Percentiles rank a stretch among this genome's conserved stretches.
phyloP scores from a whole-genome alignment of 2,797 vertebrate species.

The Margarornis squamiger region DNA sequence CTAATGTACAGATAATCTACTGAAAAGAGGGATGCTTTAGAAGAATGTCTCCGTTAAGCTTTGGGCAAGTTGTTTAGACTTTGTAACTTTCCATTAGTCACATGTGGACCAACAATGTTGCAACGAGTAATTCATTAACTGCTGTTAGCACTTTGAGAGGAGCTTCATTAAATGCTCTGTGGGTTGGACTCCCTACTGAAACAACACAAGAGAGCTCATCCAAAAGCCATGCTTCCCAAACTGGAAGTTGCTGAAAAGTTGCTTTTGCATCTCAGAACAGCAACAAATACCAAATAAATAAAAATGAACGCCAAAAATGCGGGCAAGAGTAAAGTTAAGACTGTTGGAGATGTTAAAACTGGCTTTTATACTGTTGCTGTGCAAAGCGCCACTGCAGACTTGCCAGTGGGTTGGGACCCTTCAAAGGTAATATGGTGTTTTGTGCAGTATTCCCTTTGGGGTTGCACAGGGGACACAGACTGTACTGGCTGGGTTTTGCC shows the following conservation, averaged over 20 bases:
- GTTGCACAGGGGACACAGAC: rapidly evolving
- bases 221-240: background rate
- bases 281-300: background rate
- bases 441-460: background rate
- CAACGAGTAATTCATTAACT: background rate
- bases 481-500: background rate
- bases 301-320: background rate
- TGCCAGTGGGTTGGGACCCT: rapidly evolving
- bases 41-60: background rate
- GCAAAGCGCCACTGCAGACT: rapidly evolving
- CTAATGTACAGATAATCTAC: background rate
- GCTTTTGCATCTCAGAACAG: background rate
- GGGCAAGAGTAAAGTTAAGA: background rate
- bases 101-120: background rate
- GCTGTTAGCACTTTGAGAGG: background rate
- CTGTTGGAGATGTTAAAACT: background rate
- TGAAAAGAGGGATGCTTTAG: background rate
- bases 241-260: background rate
- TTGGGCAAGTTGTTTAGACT: background rate
- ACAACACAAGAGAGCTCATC: background rate
- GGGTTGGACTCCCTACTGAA: background rate
- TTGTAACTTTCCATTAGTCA: background rate
- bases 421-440: rapidly evolving
- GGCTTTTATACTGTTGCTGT: background rate
- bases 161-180: background rate